Percentiles rank a stretch among this genome's conserved stretches.
Evolutionary conservation across 1,140 invertebrate genomes (phyloP).

Genomic region (Sogatella furcifera): DNA sequence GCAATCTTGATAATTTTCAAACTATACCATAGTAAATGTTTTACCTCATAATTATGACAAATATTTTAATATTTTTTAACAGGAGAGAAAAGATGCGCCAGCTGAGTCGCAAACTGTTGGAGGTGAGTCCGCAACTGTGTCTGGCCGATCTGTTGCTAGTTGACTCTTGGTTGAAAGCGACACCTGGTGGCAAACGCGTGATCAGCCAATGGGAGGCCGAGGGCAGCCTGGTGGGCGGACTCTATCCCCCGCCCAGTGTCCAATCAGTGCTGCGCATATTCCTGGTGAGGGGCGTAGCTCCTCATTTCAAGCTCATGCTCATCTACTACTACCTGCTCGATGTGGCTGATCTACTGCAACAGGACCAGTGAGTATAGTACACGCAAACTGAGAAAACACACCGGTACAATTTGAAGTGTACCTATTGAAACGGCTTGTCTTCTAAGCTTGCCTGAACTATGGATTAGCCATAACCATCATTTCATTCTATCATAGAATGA

Average conservation of each 20-base stretch:
- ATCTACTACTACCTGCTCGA: constrained; percentile 74
- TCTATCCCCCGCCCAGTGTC: constrained; percentile 72
- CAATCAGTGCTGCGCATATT: constrained; percentile 64
- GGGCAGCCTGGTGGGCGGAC: constrained; percentile 36
- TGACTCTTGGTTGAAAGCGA: constrained; percentile 45
- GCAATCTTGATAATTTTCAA: too few species aligned
- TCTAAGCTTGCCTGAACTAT: too few species aligned
- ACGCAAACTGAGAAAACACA: too few species aligned
- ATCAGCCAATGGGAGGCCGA: constrained; percentile 52
- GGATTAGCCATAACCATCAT: too few species aligned
- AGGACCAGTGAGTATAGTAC: background rate
- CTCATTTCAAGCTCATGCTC: constrained; percentile 59
- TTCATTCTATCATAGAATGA: too few species aligned
- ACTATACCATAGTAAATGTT: too few species aligned
- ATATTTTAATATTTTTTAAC: constrained; percentile 3
- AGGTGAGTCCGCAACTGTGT: constrained; percentile 16
- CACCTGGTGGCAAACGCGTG: constrained; percentile 35
- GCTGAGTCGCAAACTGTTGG: constrained; percentile 2
- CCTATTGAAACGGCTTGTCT: too few species aligned
- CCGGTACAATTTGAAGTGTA: too few species aligned
- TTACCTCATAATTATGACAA: too few species aligned
- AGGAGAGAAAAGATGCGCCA: constrained; percentile 27
- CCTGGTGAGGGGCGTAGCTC: constrained; percentile 45
- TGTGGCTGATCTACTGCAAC: constrained; percentile 30
- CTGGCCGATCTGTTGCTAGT: constrained; percentile 23